phyloP scores from a whole-genome alignment of 1,140 invertebrate species.

The Drosophila oshimai region DNA sequence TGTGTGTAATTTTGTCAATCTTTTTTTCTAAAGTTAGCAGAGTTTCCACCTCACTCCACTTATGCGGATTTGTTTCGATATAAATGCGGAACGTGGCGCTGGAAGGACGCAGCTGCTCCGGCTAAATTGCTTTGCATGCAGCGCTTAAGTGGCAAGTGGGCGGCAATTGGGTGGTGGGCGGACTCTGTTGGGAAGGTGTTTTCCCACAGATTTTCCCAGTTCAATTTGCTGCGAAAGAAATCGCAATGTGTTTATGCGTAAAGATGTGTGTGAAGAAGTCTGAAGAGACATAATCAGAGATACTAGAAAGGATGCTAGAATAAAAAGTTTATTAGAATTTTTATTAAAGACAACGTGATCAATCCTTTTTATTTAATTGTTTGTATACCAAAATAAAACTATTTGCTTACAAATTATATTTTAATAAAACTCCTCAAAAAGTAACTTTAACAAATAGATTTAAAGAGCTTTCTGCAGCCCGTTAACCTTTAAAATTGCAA shows the following conservation, averaged over 20 bases:
- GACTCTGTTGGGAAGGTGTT: not conserved
- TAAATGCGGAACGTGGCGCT: constrained; percentile 55
- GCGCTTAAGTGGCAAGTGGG: constrained; percentile 46
- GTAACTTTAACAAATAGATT: no score
- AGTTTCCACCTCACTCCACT: constrained; percentile 14
- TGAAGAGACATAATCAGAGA: not conserved
- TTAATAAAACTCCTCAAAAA: no score
- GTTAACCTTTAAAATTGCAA: no score
- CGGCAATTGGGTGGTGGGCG: not conserved
- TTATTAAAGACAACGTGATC: not conserved
- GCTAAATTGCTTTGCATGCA: constrained; percentile 67
- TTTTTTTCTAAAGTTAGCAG: constrained; percentile 23
- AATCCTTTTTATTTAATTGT: no score
- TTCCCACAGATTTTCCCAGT: constrained; percentile 14
- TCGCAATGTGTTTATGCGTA: constrained; percentile 73
- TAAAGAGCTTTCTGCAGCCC: no score
- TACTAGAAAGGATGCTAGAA: not conserved
- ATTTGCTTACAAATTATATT: no score
- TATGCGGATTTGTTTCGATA: constrained; percentile 37
- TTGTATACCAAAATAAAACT: no score
- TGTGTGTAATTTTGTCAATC: not conserved
- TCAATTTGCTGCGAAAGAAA: constrained; percentile 75
- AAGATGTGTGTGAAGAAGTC: constrained; percentile 56
- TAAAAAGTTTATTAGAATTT: not conserved
- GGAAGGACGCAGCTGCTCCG: constrained; percentile 57